Conservation (phyloP, 64 coral and sea anemone species). For the Anthopleura sola region DNA sequence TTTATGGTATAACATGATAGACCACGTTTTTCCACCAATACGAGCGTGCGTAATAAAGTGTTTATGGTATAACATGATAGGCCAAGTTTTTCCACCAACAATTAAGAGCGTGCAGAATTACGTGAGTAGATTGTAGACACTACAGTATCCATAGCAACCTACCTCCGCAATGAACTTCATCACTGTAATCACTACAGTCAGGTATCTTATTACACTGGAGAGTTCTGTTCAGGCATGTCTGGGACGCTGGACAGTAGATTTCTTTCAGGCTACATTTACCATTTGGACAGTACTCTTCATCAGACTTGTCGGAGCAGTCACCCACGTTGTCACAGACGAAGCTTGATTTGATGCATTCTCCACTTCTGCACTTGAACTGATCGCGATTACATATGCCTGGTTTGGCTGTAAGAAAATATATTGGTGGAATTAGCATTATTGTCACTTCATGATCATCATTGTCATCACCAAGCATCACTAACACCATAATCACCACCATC, state of each 20-base stretch:
- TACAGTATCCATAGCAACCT: background rate
- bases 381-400: conserved; percentile 53
- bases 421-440: too few relatives aligned
- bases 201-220: conserved; percentile 60
- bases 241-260: conserved; percentile 56
- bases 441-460: too few relatives aligned
- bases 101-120: too few relatives aligned
- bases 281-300: conserved; percentile 54
- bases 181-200: conserved; percentile 77
- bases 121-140: background rate
- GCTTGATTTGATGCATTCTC: conserved; percentile 51
- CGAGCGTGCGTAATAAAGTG: too few relatives aligned
- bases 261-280: conserved; percentile 52
- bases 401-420: conserved; percentile 12
- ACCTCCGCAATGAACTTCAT: conserved; percentile 69
- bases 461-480: background rate
- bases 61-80: too few relatives aligned
- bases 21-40: too few relatives aligned
- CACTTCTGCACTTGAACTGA: conserved; percentile 71
- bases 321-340: conserved; percentile 57
- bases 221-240: conserved; percentile 60
- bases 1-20: too few relatives aligned
- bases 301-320: conserved; percentile 71
- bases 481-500: background rate
- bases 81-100: too few relatives aligned